Conservation (phyloP, 1,140 invertebrate genomes). For the Chrysoperla carnea region DNA sequence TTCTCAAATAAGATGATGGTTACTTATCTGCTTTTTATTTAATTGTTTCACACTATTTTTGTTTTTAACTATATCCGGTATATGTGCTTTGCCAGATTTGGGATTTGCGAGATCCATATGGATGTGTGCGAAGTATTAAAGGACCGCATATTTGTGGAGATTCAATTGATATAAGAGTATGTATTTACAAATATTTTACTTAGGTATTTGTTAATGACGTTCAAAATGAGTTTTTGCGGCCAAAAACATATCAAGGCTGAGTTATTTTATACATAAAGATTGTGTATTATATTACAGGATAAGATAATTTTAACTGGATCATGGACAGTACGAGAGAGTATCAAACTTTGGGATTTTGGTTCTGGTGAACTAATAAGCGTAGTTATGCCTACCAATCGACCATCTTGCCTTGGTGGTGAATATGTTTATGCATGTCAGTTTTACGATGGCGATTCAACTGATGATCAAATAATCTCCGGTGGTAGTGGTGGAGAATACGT, state of each 20-base stretch:
- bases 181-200: no score
- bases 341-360: constrained; percentile 19
- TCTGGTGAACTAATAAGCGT: constrained; percentile 18
- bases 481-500: constrained; percentile 16
- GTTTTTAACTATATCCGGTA: no score
- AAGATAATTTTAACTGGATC: constrained; percentile 18
- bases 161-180: constrained; percentile 17
- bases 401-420: constrained; percentile 15
- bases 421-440: constrained; percentile 18
- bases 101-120: constrained; percentile 13
- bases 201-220: no score
- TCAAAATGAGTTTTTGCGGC: no score
- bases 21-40: no score
- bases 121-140: constrained; percentile 13
- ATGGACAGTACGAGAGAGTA: constrained; percentile 15
- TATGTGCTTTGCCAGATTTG: no score
- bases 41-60: no score
- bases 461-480: constrained; percentile 13
- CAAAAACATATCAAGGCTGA: no score
- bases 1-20: no score
- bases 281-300: constrained; percentile 8
- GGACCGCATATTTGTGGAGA: constrained; percentile 21
- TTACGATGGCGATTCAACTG: constrained; percentile 16
- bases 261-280: no score
- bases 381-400: constrained; percentile 15